These are phyloP conservation scores for Meandrusa payeni DNA, from an alignment of 2,888 invertebrate species.

Conservation along the genomic window DNA sequence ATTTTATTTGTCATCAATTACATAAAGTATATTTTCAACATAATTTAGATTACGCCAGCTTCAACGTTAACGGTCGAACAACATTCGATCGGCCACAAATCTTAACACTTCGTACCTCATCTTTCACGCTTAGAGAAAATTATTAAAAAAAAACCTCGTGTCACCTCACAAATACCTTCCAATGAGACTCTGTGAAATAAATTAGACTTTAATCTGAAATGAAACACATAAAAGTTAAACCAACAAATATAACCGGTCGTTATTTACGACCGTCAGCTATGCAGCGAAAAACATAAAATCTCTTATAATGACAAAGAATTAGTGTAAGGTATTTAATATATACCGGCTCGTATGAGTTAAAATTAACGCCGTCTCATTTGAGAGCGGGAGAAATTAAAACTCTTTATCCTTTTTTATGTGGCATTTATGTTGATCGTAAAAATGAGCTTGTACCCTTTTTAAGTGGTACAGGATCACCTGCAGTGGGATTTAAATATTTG, in stretches of 20 bases:
- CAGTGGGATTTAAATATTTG: conserved; percentile 31
- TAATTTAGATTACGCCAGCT: conserved; percentile 13
- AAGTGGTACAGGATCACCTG: conserved; percentile 49
- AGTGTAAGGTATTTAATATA: conserved; percentile 44
- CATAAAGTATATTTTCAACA: conserved; percentile 11
- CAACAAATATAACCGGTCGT: conserved; percentile 67
- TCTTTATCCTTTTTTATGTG: conserved; percentile 76
- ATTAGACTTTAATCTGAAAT: conserved; percentile 66
- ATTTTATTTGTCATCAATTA: conserved; percentile 20
- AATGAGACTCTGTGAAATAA: conserved; percentile 47
- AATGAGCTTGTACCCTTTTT: conserved; percentile 59
- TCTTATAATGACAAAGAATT: conserved; percentile 71
- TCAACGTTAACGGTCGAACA: conserved; percentile 7
- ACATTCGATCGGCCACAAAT: conserved; percentile 13
- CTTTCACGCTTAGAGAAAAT: conserved; percentile 23
- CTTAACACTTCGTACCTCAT: conserved; percentile 21
- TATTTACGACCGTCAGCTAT: conserved; percentile 64
- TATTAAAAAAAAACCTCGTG: conserved; percentile 16
- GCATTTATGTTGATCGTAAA: conserved; percentile 75
- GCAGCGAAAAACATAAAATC: conserved; percentile 52
- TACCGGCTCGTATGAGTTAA: conserved; percentile 47
- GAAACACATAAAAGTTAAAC: conserved; percentile 66
- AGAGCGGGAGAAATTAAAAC: conserved; percentile 71
- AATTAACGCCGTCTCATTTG: conserved; percentile 76
- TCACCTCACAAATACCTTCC: conserved; percentile 13